Conservation (phyloP, 1,140 invertebrate genomes). For the Mamestra configurata region DNA sequence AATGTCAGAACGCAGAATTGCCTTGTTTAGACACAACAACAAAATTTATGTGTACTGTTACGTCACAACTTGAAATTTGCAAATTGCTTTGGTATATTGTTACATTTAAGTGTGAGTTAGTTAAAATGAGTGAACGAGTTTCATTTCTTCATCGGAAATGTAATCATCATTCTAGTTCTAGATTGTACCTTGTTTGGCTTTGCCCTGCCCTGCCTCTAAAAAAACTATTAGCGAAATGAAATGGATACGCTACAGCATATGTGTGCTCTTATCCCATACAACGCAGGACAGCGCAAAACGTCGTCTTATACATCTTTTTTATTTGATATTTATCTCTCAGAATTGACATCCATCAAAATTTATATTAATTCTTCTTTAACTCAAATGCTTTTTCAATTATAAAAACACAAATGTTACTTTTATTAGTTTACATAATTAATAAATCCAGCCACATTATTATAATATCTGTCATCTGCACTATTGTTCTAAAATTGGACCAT, state of each 20-base stretch:
- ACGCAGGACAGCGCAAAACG: too few relatives aligned
- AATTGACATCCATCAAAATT: too few relatives aligned
- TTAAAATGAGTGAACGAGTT: constrained; percentile 2
- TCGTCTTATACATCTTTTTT: too few relatives aligned
- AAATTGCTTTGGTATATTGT: constrained; percentile 35
- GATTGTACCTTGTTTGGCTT: background rate
- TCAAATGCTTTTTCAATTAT: too few relatives aligned
- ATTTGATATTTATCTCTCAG: too few relatives aligned
- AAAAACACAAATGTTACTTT: background rate
- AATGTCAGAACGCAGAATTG: constrained; percentile 67
- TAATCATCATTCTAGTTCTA: background rate
- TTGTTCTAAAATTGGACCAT: constrained; percentile 23
- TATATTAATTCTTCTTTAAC: too few relatives aligned
- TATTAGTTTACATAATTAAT: background rate
- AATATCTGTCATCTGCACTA: constrained; percentile 10
- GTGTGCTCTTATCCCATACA: too few relatives aligned
- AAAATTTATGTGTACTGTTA: constrained; percentile 60
- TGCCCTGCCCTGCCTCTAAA: too few relatives aligned
- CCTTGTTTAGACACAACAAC: constrained; percentile 62
- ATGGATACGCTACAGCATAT: too few relatives aligned
- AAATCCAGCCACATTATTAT: constrained; percentile 5
- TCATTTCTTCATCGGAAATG: background rate
- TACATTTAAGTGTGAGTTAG: constrained; percentile 48
- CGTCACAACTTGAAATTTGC: constrained; percentile 50
- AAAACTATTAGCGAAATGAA: too few relatives aligned